Percentiles rank a stretch among this genome's conserved stretches.
phyloP scores from a whole-genome alignment of 2,113 vertebrate genomes.

The Phrynosoma blainvillii region DNA sequence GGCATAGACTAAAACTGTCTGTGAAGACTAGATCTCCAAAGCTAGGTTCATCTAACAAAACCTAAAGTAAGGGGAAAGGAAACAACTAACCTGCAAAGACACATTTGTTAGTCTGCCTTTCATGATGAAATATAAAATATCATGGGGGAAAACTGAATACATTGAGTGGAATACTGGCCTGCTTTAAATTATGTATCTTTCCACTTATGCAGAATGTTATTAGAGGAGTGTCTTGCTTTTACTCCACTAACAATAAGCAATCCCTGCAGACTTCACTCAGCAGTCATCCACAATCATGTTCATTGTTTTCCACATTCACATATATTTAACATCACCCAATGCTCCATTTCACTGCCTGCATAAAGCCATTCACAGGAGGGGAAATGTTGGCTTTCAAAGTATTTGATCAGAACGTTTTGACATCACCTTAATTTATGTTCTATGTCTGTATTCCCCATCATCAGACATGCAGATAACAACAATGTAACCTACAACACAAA shows the following conservation, averaged over 20 bases:
- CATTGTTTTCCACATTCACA: constrained; percentile 14
- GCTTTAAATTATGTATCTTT: constrained; percentile 31
- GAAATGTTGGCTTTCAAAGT: not conserved
- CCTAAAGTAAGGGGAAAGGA: not conserved
- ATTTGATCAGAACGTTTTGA: constrained; percentile 24
- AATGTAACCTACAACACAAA: constrained; percentile 8
- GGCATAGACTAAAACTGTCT: not conserved
- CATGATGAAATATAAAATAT: not conserved
- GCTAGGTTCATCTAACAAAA: not conserved
- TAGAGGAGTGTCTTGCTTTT: constrained; percentile 20
- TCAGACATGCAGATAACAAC: constrained; percentile 8
- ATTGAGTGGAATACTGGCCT: not conserved
- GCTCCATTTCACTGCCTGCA: constrained; percentile 17
- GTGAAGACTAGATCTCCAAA: not conserved
- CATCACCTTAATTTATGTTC: constrained; percentile 12
- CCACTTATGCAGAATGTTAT: constrained; percentile 11
- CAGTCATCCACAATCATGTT: constrained; percentile 32
- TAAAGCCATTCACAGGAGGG: constrained; percentile 8
- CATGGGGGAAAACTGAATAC: constrained; percentile 5
- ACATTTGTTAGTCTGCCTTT: not conserved
- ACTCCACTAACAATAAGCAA: not conserved
- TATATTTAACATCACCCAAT: constrained; percentile 16
- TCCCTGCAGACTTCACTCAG: constrained; percentile 27
- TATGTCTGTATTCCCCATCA: not conserved
- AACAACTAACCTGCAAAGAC: not conserved